Percentiles rank a stretch among this genome's conserved stretches.
Evolutionary conservation across 1,140 invertebrate species (phyloP).

Genomic region (Aphaenogaster rudis): DNA sequence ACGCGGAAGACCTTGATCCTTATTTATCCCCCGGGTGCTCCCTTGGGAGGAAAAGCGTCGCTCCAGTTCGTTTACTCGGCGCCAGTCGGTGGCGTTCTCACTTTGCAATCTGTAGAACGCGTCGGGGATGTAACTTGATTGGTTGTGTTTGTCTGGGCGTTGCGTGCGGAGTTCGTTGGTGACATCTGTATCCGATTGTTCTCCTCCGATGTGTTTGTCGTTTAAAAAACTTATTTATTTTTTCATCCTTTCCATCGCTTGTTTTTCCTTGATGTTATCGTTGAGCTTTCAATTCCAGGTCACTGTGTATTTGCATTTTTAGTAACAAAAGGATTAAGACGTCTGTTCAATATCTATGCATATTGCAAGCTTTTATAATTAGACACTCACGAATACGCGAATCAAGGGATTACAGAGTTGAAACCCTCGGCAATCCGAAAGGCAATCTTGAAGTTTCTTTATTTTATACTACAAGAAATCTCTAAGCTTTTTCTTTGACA

Average conservation of each 20-base stretch:
- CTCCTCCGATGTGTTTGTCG: not conserved
- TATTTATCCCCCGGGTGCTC: conserved; percentile 48
- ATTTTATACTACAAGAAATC: conserved; percentile 41
- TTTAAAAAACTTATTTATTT: conserved; percentile 2
- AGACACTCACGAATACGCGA: conserved; percentile 46
- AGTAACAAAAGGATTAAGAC: not conserved
- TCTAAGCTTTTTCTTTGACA: not conserved
- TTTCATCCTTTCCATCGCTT: not conserved
- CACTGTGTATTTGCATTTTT: not conserved
- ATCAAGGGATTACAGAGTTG: conserved; percentile 63
- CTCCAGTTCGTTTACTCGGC: conserved; percentile 59
- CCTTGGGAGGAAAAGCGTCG: conserved; percentile 35
- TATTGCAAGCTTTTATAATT: conserved; percentile 61
- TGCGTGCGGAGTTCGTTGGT: conserved; percentile 9
- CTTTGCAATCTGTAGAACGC: conserved; percentile 39
- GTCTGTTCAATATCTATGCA: not conserved
- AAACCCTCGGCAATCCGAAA: conserved; percentile 63
- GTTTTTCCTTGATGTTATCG: too few relatives aligned
- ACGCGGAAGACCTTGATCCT: conserved; percentile 44
- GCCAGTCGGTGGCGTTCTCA: conserved; percentile 44
- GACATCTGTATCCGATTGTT: conserved; percentile 40
- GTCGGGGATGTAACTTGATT: conserved; percentile 43
- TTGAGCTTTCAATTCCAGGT: not conserved
- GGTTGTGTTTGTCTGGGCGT: conserved; percentile 35
- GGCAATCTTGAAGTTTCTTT: conserved; percentile 67